A percentile compares a stretch with the other conserved stretches of the same genome.
phyloP scores from a whole-genome alignment of 2,113 vertebrate genomes.

The Anhinga rufa region DNA sequence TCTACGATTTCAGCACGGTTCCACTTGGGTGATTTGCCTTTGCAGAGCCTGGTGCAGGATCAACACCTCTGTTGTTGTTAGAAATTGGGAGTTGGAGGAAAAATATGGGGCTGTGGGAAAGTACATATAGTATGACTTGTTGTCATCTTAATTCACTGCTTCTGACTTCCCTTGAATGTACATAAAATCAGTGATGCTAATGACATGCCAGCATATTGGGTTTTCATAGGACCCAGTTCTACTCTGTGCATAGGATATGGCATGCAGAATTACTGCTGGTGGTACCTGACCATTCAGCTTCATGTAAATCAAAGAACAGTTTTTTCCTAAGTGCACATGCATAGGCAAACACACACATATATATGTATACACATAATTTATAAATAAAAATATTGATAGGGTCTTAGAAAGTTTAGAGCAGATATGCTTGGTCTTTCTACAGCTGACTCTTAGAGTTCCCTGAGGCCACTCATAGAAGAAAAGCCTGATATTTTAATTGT shows the following conservation, averaged over 20 bases:
- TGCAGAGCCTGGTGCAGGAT: background rate
- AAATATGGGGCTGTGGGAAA: background rate
- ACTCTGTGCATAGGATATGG: no score
- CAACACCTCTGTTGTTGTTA: background rate
- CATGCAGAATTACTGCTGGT: background rate
- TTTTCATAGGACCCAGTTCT: background rate
- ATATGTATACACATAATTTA: background rate
- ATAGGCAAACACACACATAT: no score
- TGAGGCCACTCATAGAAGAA: background rate
- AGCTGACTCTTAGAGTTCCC: background rate
- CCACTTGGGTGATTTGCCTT: background rate
- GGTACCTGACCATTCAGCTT: background rate
- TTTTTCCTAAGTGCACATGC: accelerated
- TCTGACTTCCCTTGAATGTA: background rate
- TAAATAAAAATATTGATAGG: background rate
- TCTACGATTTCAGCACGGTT: background rate
- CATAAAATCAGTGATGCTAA: background rate
- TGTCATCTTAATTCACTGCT: background rate
- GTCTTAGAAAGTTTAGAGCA: background rate
- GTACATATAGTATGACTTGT: background rate
- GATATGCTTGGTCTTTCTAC: background rate
- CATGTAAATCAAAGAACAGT: background rate
- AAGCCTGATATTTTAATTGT: background rate
- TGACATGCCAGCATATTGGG: background rate
- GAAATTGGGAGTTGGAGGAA: background rate